phyloP scores from a whole-genome alignment of 2,888 invertebrate genomes.

The Pollenia amentaria region DNA sequence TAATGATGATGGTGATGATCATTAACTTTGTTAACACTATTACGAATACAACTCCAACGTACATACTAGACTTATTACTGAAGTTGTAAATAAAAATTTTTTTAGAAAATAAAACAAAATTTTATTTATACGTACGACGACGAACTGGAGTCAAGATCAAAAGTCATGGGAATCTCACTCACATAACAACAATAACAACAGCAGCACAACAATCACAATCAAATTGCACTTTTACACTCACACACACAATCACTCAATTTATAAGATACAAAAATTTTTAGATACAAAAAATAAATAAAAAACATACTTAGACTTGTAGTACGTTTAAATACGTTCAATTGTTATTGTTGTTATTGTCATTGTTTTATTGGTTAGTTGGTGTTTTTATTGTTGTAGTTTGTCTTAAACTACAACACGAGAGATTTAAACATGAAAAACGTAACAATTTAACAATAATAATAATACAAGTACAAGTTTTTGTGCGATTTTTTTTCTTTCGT shows the following conservation, averaged over 20 bases:
- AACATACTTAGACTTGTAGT: constrained; percentile 19
- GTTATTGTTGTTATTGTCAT: constrained; percentile 9
- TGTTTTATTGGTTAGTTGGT: constrained; percentile 30
- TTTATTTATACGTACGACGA: constrained; percentile 36
- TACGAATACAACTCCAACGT: neutral
- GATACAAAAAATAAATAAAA: neutral
- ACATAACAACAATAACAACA: constrained; percentile 49
- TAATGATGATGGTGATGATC: constrained; percentile 35
- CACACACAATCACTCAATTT: constrained; percentile 45
- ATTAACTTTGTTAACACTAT: constrained; percentile 37
- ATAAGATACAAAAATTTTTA: constrained; percentile 17
- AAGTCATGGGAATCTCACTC: constrained; percentile 71
- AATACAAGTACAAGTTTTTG: constrained; percentile 39
- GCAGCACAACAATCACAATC: constrained; percentile 11
- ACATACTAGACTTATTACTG: constrained; percentile 43
- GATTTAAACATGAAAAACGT: constrained; percentile 68
- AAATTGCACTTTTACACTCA: constrained; percentile 50
- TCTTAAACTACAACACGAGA: constrained; percentile 64
- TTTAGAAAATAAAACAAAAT: constrained; percentile 14
- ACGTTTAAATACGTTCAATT: constrained; percentile 47
- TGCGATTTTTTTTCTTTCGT: neutral
- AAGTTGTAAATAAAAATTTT: constrained; percentile 27
- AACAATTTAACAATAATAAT: constrained; percentile 63
- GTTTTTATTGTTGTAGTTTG: constrained; percentile 64
- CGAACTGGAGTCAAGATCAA: constrained; percentile 69